phyloP scores from a whole-genome alignment of 2,113 vertebrate genomes.

The Gymnocephalus cernua region DNA sequence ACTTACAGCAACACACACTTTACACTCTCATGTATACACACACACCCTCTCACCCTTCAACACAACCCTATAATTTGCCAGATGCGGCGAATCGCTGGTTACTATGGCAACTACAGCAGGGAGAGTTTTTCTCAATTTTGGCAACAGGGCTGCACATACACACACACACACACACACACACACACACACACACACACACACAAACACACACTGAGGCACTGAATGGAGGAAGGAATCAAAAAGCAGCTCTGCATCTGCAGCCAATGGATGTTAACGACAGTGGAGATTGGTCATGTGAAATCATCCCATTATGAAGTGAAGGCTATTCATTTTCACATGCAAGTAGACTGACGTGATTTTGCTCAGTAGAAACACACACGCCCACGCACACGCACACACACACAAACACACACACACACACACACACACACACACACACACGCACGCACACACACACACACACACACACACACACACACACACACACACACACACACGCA shows the following conservation, averaged over 20 bases:
- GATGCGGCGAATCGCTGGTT: constrained; percentile 80
- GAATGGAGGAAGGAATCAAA: constrained; percentile 45
- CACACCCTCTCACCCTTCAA: constrained; percentile 71
- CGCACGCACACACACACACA: constrained; percentile 34
- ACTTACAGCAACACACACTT: constrained; percentile 24
- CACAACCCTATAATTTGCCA: constrained; percentile 83
- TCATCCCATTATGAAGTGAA: constrained; percentile 24
- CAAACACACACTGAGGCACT: neutral
- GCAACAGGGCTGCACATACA: constrained; percentile 50
- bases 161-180: neutral
- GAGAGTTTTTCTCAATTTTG: constrained; percentile 74
- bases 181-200: constrained; percentile 11
- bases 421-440: constrained; percentile 26
- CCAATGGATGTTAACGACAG: constrained; percentile 54
- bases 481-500: constrained; percentile 9
- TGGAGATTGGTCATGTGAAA: constrained; percentile 24
- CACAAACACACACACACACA: constrained; percentile 33
- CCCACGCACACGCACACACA: constrained; percentile 17
- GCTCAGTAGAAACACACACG: neutral
- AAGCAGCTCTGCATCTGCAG: constrained; percentile 14
- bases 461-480: constrained; percentile 29
- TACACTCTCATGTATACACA: constrained; percentile 35
- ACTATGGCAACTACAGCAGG: constrained; percentile 79
- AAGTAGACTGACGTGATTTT: constrained; percentile 28
- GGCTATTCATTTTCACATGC: constrained; percentile 19